Evolutionary conservation across 2,113 vertebrate genomes (phyloP).

Genomic region (Clarias batrachus): DNA sequence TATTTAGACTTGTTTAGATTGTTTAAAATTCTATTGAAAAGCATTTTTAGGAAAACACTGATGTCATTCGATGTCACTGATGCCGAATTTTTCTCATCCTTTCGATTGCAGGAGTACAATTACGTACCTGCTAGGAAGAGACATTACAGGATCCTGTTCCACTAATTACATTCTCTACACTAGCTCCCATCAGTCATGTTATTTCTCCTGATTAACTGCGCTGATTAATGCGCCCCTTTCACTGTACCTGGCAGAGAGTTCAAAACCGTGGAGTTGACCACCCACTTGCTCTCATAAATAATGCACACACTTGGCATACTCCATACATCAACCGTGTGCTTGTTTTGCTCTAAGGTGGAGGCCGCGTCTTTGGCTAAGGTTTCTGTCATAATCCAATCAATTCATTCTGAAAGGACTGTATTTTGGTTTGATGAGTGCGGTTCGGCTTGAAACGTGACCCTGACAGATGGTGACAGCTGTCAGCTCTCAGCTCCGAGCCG

Average conservation of each 20-base stretch:
- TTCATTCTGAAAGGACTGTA: conserved; percentile 46
- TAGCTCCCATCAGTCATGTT: conserved; percentile 17
- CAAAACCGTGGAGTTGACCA: conserved; percentile 32
- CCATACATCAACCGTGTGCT: conserved; percentile 26
- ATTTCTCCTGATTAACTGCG: conserved; percentile 4
- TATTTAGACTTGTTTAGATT: background rate
- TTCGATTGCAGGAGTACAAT: background rate
- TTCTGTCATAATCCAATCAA: conserved; percentile 57
- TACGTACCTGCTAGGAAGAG: background rate
- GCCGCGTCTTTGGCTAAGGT: conserved; percentile 38
- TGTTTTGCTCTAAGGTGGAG: conserved; percentile 27
- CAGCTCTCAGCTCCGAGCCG: conserved; percentile 6
- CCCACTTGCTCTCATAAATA: conserved; percentile 45
- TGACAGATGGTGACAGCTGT: conserved; percentile 44
- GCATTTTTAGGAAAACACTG: background rate
- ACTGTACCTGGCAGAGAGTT: conserved; percentile 35
- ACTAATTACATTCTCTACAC: conserved; percentile 15
- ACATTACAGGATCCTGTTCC: conserved; percentile 8
- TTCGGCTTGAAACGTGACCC: conserved; percentile 8
- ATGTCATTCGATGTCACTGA: background rate
- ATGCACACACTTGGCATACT: conserved; percentile 40
- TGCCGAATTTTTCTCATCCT: background rate
- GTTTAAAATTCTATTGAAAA: background rate
- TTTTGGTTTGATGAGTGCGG: conserved; percentile 36
- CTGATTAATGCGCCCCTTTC: conserved; percentile 38